Percentiles rank a stretch among this genome's conserved stretches.
These are phyloP conservation scores for Linnaemya tessellans DNA, from an alignment of 2,888 invertebrate genomes.

Conservation along the genomic window DNA sequence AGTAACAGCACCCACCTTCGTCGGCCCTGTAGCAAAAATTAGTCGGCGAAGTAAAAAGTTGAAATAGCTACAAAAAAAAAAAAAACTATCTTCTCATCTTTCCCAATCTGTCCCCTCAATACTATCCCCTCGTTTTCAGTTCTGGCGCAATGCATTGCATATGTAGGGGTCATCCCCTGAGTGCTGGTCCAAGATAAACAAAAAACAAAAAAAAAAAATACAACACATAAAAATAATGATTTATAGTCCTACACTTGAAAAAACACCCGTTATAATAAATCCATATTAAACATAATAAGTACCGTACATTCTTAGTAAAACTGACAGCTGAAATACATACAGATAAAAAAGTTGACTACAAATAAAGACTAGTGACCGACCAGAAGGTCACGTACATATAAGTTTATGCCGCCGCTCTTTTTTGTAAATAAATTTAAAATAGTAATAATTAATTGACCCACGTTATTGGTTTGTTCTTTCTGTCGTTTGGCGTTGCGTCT, in stretches of 20 bases:
- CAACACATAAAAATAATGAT: not conserved
- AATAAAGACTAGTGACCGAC: slow-evolving; percentile 56
- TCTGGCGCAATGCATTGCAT: too few relatives aligned
- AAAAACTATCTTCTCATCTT: too few relatives aligned
- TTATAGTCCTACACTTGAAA: not conserved
- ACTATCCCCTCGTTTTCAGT: not conserved
- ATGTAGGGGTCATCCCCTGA: too few relatives aligned
- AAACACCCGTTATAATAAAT: slow-evolving; percentile 3
- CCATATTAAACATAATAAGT: not conserved
- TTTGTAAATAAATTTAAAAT: slow-evolving; percentile 33
- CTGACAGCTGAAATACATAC: not conserved
- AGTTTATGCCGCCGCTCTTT: slow-evolving; percentile 18
- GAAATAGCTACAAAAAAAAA: too few relatives aligned
- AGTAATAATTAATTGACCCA: not conserved
- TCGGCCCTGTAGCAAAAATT: too few relatives aligned
- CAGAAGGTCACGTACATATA: slow-evolving; percentile 42
- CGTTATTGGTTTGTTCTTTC: not conserved
- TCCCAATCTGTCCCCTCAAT: too few relatives aligned
- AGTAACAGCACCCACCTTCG: too few relatives aligned
- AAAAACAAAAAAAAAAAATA: not conserved
- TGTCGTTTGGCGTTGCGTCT: not conserved
- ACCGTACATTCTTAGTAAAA: not conserved
- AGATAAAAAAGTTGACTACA: not conserved
- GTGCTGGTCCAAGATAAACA: too few relatives aligned
- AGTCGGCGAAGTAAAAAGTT: too few relatives aligned